phyloP scores from a whole-genome alignment of 1,140 invertebrate species.

The Lanistes nyassanus region DNA sequence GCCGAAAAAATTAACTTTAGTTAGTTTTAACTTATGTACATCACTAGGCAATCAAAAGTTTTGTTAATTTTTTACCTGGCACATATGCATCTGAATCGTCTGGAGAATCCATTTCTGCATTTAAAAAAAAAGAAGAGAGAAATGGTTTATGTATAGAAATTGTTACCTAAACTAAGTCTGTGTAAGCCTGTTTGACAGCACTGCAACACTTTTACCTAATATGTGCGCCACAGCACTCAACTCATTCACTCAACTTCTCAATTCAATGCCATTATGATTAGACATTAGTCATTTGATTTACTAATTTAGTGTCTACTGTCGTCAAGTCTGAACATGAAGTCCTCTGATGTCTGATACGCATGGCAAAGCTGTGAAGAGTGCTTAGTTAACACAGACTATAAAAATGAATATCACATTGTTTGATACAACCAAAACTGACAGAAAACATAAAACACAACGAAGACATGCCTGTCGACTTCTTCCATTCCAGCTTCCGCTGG shows the following conservation, averaged over 20 bases:
- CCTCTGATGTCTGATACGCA: background rate
- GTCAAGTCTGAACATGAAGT: slow-evolving; percentile 13
- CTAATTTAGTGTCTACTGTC: background rate
- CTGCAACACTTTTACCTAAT: too few species aligned
- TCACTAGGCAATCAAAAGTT: background rate
- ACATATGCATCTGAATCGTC: slow-evolving; percentile 3
- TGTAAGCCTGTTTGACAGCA: background rate
- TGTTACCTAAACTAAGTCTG: background rate
- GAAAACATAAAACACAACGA: background rate
- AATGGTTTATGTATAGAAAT: background rate
- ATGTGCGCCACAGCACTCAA: background rate
- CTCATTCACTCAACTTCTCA: background rate
- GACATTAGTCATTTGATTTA: background rate
- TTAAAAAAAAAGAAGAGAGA: background rate
- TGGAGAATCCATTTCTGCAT: slow-evolving; percentile 1
- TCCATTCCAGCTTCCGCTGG: background rate
- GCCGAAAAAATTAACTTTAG: too few species aligned
- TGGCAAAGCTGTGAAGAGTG: background rate
- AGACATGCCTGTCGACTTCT: background rate
- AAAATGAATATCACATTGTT: background rate
- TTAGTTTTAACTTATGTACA: too few species aligned
- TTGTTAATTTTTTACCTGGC: slow-evolving; percentile 4
- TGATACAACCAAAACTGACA: background rate
- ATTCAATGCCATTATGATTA: background rate
- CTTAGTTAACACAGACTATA: background rate